phyloP scores from a whole-genome alignment of 2,888 invertebrate genomes.

The Agonopterix heracliana region DNA sequence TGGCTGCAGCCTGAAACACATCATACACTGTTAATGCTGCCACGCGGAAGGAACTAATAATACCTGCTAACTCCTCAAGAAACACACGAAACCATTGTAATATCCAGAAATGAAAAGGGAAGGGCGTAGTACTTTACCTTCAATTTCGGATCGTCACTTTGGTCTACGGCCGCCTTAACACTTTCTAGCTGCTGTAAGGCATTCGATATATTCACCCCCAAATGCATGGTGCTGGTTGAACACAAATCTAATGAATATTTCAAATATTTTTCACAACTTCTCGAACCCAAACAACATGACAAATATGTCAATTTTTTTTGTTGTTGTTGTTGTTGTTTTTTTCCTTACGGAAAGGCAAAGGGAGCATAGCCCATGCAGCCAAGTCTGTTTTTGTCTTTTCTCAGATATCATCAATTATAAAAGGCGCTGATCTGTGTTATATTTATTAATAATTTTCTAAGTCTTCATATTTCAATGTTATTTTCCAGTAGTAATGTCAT shows the following conservation, averaged over 20 bases:
- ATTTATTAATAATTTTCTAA: too few relatives aligned
- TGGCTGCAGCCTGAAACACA: conserved; percentile 64
- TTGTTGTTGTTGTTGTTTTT: too few relatives aligned
- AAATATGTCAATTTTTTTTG: neutral
- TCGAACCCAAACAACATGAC: neutral
- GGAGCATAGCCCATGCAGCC: too few relatives aligned
- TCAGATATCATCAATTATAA: too few relatives aligned
- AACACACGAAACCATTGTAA: neutral
- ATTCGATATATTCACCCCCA: conserved; percentile 88
- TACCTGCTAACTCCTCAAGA: neutral
- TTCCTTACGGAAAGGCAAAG: too few relatives aligned
- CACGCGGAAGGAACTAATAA: neutral
- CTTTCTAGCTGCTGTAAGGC: conserved; percentile 92
- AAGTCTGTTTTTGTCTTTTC: too few relatives aligned
- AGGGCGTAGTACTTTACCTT: conserved; percentile 62
- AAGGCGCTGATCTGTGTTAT: too few relatives aligned
- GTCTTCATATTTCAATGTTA: too few relatives aligned
- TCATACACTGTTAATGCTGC: too few relatives aligned
- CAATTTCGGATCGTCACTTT: conserved; percentile 88
- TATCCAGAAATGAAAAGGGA: neutral
- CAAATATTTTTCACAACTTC: neutral
- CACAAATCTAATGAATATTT: neutral
- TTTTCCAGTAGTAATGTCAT: too few relatives aligned
- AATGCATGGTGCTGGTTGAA: conserved; percentile 53
- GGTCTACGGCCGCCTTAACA: conserved; percentile 89